A percentile compares a stretch with the other conserved stretches of the same genome.
These are phyloP conservation scores for Steatocranus sp. DNA, from an alignment of 2,797 vertebrate species.

Conservation along the genomic window DNA sequence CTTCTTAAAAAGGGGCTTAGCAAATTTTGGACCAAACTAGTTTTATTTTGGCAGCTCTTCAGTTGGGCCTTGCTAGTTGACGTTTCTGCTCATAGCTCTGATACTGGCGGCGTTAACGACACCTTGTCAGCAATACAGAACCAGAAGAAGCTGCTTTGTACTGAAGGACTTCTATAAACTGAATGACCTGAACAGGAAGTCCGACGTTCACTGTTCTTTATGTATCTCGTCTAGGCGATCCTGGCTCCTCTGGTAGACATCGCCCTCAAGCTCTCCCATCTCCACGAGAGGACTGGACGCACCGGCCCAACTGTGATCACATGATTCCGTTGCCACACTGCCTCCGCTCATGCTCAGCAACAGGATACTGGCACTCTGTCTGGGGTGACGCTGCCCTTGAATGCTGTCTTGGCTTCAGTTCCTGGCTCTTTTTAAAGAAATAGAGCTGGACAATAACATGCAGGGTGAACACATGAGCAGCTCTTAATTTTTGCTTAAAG, in stretches of 20 bases:
- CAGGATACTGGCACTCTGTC: constrained; percentile 31
- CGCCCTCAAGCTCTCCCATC: constrained; percentile 90
- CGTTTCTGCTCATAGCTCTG: not conserved
- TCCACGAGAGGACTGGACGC: constrained; percentile 88
- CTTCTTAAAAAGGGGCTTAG: not conserved
- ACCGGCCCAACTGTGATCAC: constrained; percentile 92
- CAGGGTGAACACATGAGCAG: not conserved
- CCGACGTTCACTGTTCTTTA: not conserved
- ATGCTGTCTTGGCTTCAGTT: constrained; percentile 25
- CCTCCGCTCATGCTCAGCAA: constrained; percentile 23
- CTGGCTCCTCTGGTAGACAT: constrained; percentile 93
- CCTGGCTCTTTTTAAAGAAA: not conserved
- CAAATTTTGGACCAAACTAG: not conserved
- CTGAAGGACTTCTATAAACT: not conserved
- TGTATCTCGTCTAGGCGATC: constrained; percentile 82
- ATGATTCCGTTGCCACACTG: constrained; percentile 67
- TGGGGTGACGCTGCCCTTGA: constrained; percentile 35
- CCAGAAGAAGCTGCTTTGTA: not conserved
- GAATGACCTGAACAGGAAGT: not conserved
- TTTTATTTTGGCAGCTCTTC: not conserved
- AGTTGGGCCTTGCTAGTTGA: not conserved
- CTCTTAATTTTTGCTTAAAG: not conserved
- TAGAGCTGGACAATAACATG: constrained; percentile 1
- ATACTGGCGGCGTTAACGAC: not conserved
- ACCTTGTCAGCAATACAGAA: not conserved